Evolutionary conservation across 2,113 vertebrate species (phyloP).

Genomic region (Monarcha castaneiventris): DNA sequence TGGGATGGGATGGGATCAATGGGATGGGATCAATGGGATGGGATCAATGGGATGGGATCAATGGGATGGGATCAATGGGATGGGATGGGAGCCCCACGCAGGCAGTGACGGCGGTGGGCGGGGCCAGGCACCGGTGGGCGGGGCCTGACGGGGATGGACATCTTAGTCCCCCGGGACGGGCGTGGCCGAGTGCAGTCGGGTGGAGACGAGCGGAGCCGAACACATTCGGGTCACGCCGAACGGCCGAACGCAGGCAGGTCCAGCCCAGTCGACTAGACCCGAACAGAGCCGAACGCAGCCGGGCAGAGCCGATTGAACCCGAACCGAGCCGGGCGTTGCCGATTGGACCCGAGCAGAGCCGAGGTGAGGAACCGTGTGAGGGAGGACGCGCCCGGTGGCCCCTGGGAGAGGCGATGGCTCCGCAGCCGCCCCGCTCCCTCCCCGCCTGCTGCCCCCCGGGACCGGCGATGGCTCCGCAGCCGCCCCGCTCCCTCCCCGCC

Average conservation of each 20-base stretch:
- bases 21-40: no score
- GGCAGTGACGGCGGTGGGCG: background rate
- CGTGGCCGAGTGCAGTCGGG: background rate
- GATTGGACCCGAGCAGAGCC: background rate
- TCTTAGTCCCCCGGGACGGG: background rate
- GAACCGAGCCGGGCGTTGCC: background rate
- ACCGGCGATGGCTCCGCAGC: background rate
- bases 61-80: no score
- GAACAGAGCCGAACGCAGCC: background rate
- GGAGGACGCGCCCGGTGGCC: background rate
- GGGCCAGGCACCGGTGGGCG: background rate
- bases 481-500: background rate
- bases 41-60: no score
- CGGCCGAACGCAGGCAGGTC: rapidly evolving
- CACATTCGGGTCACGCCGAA: background rate
- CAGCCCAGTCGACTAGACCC: rapidly evolving
- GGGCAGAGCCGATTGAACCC: no score
- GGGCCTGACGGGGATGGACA: background rate
- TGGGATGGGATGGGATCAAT: no score
- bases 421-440: background rate
- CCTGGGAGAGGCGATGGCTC: background rate
- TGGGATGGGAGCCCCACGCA: no score
- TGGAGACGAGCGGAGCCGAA: background rate
- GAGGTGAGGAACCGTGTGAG: background rate
- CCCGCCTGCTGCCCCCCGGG: background rate